phyloP scores from a whole-genome alignment of 2,888 invertebrate species.

The Salticus scenicus region DNA sequence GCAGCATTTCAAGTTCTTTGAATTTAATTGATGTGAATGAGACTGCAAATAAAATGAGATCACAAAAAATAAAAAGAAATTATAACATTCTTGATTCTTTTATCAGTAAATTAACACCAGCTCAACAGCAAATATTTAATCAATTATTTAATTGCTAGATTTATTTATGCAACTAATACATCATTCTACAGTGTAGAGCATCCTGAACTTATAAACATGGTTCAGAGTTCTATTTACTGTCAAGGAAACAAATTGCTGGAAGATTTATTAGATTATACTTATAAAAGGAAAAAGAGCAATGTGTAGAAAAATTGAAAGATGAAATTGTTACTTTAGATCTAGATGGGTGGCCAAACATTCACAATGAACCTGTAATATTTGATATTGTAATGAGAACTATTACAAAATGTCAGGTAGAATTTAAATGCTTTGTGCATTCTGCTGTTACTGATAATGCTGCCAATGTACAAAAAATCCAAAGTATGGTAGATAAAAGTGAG shows the following conservation, averaged over 20 bases:
- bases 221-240: not conserved
- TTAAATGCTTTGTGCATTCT: not conserved
- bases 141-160: not conserved
- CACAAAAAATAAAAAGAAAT: too few relatives aligned
- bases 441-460: not conserved
- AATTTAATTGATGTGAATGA: too few relatives aligned
- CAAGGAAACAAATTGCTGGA: not conserved
- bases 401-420: not conserved
- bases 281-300: not conserved
- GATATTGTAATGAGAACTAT: not conserved
- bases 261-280: not conserved
- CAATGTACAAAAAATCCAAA: too few relatives aligned
- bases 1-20: too few relatives aligned
- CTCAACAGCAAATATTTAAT: not conserved
- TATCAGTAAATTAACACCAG: not conserved
- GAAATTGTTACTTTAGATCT: not conserved
- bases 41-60: too few relatives aligned
- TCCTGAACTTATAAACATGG: not conserved
- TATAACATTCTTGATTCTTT: too few relatives aligned
- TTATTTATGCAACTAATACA: not conserved
- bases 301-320: not conserved
- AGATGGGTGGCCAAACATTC: slow-evolving; percentile 4
- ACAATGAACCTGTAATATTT: not conserved
- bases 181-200: not conserved
- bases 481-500: too few relatives aligned